Evolutionary conservation across 2,888 invertebrate genomes (phyloP), one percentile per base, ranked within the genome.

Genomic region (Cistogaster globosa): DNA sequence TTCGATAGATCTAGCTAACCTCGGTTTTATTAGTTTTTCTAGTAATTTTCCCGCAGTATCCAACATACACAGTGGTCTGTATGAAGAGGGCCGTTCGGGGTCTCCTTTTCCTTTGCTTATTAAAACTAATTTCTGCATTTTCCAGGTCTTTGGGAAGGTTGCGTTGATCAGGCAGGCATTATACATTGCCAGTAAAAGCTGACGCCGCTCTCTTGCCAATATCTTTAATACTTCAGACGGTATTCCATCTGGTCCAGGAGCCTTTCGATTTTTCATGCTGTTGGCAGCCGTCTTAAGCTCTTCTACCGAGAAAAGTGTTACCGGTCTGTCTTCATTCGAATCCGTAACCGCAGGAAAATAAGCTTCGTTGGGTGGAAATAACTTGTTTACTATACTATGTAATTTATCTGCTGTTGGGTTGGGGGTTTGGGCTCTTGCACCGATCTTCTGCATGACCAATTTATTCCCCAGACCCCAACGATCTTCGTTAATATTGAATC

Each of bases 101-200:
- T n/a, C n/a, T n/a, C 45, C 45, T 14, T 45, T 45, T 45, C 45
- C 45, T 9, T 45, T 45, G 11, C 45, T 45, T 12, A 45, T 45
- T 9, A 45, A 9, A 2, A 45, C 45, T 2, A 45, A 12, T 45
- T 9, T n/a, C 9, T 77, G 60, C n/a, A 2, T 18, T 32, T 69
- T 77, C 77, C 69, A 68, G 2, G 11, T 5, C 7, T 18, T 20
- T 18, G 68, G 51, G 22, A 77, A 77, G 36, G 51, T 32, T 7
- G 14, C 60, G 38, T 67, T 48, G n/a, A 11, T 16, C 12, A 77
- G 55, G 45, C 77, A 68, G 1, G 14, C n/a, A 45, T 76, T 57
- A 11, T 57, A 67, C n/a, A n/a, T n/a, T n/a, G n/a, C n/a, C n/a
- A n/a, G n/a, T n/a, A n/a, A n/a, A n/a, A n/a, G n/a, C n/a, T 48